A percentile compares a stretch with the other conserved stretches of the same genome.
Conservation (phyloP, 1,140 invertebrate genomes). For the Pachypsylla venusta region DNA sequence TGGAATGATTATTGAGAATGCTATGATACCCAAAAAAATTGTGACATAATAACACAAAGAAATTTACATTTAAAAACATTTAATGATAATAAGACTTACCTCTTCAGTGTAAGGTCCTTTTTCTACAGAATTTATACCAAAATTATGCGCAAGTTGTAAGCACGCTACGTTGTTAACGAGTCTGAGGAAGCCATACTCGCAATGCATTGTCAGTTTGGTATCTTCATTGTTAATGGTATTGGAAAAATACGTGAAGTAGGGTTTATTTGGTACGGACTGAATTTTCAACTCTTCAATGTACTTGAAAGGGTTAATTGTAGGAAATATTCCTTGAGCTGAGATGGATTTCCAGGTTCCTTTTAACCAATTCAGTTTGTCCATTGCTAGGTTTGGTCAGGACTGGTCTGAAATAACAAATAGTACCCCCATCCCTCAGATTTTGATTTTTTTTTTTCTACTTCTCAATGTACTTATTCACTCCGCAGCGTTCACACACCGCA, state of each 20-base stretch:
- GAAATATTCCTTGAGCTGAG: constrained; percentile 5
- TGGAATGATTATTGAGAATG: no score
- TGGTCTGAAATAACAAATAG: no score
- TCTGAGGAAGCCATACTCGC: background rate
- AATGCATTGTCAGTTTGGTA: background rate
- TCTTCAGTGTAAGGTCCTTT: background rate
- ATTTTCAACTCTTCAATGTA: constrained; percentile 1
- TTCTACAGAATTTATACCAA: background rate
- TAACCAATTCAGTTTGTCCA: background rate
- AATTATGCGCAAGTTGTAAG: constrained; percentile 1
- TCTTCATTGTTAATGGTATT: constrained; percentile 1
- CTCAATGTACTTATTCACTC: no score
- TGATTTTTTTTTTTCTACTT: no score
- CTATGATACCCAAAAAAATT: no score
- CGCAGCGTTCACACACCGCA: no score
- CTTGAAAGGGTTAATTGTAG: background rate
- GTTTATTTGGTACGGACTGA: background rate
- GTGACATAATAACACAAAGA: no score
- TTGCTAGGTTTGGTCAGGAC: no score
- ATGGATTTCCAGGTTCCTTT: constrained; percentile 1
- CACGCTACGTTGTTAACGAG: background rate
- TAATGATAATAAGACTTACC: background rate
- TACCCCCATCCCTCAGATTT: no score
- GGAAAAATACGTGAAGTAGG: background rate
- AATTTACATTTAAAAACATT: no score